Conservation (phyloP, 2,888 invertebrate species). For the Galerucella pusilla region DNA sequence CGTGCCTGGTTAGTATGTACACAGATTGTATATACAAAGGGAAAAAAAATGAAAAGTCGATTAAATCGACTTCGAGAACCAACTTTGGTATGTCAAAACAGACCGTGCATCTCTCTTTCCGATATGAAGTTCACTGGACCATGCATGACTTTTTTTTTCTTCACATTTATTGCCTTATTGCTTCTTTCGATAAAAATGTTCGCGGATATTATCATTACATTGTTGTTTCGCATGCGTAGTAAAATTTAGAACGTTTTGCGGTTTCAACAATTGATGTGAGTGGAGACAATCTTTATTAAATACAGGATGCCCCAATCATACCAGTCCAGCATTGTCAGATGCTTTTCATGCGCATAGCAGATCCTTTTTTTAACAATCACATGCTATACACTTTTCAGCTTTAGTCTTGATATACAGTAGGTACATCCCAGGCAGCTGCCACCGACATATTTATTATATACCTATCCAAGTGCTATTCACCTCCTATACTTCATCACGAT, state of each 20-base stretch:
- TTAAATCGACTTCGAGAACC: conserved; percentile 53
- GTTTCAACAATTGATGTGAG: no score
- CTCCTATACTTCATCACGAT: no score
- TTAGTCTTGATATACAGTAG: no score
- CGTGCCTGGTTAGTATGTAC: conserved; percentile 37
- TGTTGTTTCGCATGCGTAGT: conserved; percentile 1
- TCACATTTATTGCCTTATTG: conserved; percentile 16
- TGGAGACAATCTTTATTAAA: no score
- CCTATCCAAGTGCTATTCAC: no score
- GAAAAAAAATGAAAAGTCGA: conserved; percentile 48
- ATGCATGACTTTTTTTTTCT: conserved; percentile 36
- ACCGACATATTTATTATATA: no score
- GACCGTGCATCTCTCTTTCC: conserved; percentile 51
- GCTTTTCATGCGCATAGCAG: no score
- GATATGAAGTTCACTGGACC: conserved; percentile 43
- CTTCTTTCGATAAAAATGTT: conserved; percentile 1
- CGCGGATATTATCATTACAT: neutral
- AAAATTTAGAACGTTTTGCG: neutral
- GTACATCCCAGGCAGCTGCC: no score
- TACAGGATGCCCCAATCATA: no score
- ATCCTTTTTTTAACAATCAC: no score
- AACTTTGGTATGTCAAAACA: conserved; percentile 54
- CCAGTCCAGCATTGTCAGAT: no score
- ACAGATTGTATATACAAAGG: conserved; percentile 35
- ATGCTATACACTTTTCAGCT: no score